Evolutionary conservation across 64 coral and sea anemone genomes (phyloP), one percentile per base, ranked within the genome.

Genomic region (Pocillopora damicornis): DNA sequence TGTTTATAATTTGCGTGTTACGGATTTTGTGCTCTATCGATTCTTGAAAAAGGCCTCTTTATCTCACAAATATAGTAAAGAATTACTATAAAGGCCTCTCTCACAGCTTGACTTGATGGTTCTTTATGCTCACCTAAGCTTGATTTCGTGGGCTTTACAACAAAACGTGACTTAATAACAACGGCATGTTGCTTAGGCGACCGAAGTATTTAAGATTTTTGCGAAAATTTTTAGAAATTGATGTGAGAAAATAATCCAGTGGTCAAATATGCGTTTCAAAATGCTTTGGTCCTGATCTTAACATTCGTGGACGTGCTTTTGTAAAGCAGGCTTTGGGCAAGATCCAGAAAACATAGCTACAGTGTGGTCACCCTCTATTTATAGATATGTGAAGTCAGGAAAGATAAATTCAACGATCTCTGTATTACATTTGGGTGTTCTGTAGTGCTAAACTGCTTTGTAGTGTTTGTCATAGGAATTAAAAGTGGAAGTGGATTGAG

Each of bases 161-260:
- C 17, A n/a, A 63, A 45, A 85, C 81, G 65, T 85, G 81, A 85
- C 81, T 25, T 57, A 8, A 51, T 37, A 22, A n/a, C 51, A 10
- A 58, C 51, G 81, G 11, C 63, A 72, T n/a, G 81, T 85, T 73
- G 81, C 81, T 71, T 11, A 72, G 81, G 81, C 56, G 81, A 85
- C 81, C 81, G 13, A 85, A 73, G 68, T 73, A 85, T 85, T 85
- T 67, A 18, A 36, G 37, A 85, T 68, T 63, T 57, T 85, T 10
- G 45, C 11, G 37, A 37, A 85, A 83, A 73, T 57, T 30, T 16
- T 38, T 73, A 2, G 81, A 18, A 85, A 58, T 42, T 36, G 42
- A 51, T 85, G 37, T 65, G 71, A 73, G 75, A 23, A 58, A 65
- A 85, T 85, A 67, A 85, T 45, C 4, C 6, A 45, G 57, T 15